These are phyloP conservation scores for Eilema sororculum DNA, from an alignment of 2,888 invertebrate genomes.

Conservation along the genomic window DNA sequence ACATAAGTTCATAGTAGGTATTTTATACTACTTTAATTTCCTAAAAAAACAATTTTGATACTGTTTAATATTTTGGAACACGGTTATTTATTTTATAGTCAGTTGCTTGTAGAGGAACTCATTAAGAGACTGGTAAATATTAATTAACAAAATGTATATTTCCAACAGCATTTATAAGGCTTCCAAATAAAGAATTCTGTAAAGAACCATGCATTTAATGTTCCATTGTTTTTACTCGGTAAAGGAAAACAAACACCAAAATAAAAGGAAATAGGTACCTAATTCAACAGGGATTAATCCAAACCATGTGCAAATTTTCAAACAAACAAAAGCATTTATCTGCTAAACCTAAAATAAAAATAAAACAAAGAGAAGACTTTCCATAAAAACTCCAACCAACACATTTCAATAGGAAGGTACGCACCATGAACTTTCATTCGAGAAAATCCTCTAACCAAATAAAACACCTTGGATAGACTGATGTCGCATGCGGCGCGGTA, in stretches of 20 bases:
- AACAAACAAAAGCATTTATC: neutral
- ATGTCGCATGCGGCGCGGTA: conserved; percentile 32
- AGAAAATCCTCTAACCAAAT: conserved; percentile 3
- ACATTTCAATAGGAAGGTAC: neutral
- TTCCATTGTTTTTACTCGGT: neutral
- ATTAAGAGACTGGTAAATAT: too few species aligned
- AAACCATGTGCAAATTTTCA: neutral
- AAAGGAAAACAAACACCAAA: neutral
- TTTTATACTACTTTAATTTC: too few species aligned
- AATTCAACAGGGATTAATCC: neutral
- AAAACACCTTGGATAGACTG: conserved; percentile 17
- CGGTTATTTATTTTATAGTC: too few species aligned
- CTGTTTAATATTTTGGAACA: too few species aligned
- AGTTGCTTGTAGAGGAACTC: too few species aligned
- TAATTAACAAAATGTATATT: too few species aligned
- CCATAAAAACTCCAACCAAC: neutral
- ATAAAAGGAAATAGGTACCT: neutral
- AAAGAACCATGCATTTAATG: neutral
- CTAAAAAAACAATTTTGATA: too few species aligned
- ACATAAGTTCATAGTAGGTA: too few species aligned
- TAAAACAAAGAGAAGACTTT: neutral
- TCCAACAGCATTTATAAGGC: too few species aligned
- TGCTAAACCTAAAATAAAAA: neutral
- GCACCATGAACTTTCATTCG: neutral
- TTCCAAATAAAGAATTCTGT: neutral